phyloP scores from a whole-genome alignment of 2,888 invertebrate genomes.

The Tetragonula carbonaria region DNA sequence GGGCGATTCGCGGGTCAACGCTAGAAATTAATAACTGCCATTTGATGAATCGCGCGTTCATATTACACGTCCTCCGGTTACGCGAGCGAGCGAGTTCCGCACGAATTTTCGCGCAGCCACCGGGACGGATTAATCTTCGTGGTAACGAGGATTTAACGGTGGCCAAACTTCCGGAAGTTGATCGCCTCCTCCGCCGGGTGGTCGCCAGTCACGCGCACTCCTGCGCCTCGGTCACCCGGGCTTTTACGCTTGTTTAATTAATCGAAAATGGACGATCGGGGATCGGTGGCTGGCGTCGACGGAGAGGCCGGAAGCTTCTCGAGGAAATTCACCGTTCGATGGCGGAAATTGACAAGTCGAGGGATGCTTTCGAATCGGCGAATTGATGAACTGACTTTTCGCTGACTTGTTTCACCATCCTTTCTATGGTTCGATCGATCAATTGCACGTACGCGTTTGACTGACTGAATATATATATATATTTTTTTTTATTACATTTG shows the following conservation, averaged over 20 bases:
- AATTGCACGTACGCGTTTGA: not conserved
- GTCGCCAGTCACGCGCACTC: slow-evolving; percentile 57
- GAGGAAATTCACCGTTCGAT: slow-evolving; percentile 2
- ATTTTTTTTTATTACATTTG: too few relatives aligned
- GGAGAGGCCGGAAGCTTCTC: not conserved
- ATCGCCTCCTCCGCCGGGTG: slow-evolving; percentile 51
- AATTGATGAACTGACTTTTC: not conserved
- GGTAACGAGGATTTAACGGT: slow-evolving; percentile 71
- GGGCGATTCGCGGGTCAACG: slow-evolving; percentile 2
- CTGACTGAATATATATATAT: not conserved
- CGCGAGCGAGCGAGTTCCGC: slow-evolving; percentile 44
- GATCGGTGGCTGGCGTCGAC: not conserved
- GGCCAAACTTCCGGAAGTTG: slow-evolving; percentile 65
- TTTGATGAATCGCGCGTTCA: slow-evolving; percentile 57
- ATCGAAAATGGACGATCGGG: slow-evolving; percentile 39
- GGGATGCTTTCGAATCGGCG: not conserved
- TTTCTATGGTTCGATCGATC: not conserved
- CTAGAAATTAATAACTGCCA: slow-evolving; percentile 57
- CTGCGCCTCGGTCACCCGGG: slow-evolving; percentile 25
- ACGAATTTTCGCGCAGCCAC: slow-evolving; percentile 26
- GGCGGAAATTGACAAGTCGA: slow-evolving; percentile 17
- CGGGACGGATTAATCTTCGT: slow-evolving; percentile 67
- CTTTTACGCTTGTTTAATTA: slow-evolving; percentile 57
- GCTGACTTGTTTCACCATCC: not conserved
- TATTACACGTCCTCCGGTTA: slow-evolving; percentile 47